phyloP scores from a whole-genome alignment of 1,140 invertebrate species.

The Sycophaga agraensis region DNA sequence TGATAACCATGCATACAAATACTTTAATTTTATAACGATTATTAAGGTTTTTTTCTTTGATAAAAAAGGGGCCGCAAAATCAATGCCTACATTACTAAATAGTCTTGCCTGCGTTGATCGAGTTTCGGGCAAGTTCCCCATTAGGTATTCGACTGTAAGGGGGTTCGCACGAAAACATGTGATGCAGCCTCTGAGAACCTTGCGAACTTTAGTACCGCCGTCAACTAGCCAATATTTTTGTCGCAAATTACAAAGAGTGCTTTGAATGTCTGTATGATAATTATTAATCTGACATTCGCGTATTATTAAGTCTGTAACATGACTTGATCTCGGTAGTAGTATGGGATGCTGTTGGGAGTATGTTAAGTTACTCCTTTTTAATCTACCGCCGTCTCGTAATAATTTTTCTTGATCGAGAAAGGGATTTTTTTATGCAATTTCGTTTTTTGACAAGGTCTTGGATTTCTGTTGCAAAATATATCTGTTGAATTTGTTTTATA shows the following conservation, averaged over 20 bases:
- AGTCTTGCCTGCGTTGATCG: neutral
- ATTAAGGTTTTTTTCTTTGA: neutral
- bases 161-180: conserved; percentile 21
- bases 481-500: neutral
- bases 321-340: conserved; percentile 37
- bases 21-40: too few species aligned
- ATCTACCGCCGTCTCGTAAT: conserved; percentile 48
- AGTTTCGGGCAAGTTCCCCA: conserved; percentile 18
- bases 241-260: conserved; percentile 24
- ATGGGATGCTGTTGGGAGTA: conserved; percentile 43
- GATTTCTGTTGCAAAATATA: too few species aligned
- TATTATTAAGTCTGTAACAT: conserved; percentile 30
- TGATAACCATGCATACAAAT: neutral
- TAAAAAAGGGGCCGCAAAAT: neutral
- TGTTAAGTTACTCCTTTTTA: conserved; percentile 36
- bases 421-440: too few species aligned
- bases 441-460: too few species aligned
- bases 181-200: conserved; percentile 19
- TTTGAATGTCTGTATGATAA: conserved; percentile 42
- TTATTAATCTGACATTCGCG: conserved; percentile 9
- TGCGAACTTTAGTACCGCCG: conserved; percentile 22
- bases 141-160: conserved; percentile 14
- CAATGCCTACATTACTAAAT: conserved; percentile 18
- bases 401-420: conserved; percentile 40
- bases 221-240: conserved; percentile 33